Conservation (phyloP, 2,797 vertebrate species). For the Pyrocephalus nanus region DNA sequence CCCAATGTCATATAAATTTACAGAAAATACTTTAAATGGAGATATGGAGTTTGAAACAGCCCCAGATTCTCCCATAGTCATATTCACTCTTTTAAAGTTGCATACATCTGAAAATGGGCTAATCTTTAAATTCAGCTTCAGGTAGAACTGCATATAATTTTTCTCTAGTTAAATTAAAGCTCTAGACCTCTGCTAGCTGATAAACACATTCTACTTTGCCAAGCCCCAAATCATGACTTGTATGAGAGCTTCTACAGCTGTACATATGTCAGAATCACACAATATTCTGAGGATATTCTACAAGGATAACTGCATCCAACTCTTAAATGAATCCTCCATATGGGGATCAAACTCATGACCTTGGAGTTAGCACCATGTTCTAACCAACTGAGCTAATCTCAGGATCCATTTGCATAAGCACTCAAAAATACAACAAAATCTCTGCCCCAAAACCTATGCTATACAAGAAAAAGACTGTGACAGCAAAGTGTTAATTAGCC, state of each 20-base stretch:
- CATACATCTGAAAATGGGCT: neutral
- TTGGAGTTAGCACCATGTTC: neutral
- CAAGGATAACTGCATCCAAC: neutral
- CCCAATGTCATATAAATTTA: neutral
- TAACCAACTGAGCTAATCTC: neutral
- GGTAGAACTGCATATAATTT: neutral
- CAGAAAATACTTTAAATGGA: neutral
- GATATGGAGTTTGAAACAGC: neutral
- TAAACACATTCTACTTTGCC: neutral
- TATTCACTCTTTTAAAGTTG: neutral
- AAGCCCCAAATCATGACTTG: neutral
- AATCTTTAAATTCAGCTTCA: neutral
- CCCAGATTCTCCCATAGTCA: neutral
- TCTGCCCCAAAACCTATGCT: neutral
- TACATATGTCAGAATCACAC: neutral
- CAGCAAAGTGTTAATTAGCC: neutral
- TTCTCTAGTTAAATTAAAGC: neutral
- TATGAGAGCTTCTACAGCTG: neutral
- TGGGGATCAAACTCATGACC: neutral
- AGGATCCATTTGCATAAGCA: neutral
- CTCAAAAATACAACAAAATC: neutral
- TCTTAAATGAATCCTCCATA: neutral
- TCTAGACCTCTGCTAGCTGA: neutral
- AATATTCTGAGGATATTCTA: neutral
- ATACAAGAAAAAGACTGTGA: neutral